Conservation (phyloP, 2,888 invertebrate species). For the Spicauda simplicius region DNA sequence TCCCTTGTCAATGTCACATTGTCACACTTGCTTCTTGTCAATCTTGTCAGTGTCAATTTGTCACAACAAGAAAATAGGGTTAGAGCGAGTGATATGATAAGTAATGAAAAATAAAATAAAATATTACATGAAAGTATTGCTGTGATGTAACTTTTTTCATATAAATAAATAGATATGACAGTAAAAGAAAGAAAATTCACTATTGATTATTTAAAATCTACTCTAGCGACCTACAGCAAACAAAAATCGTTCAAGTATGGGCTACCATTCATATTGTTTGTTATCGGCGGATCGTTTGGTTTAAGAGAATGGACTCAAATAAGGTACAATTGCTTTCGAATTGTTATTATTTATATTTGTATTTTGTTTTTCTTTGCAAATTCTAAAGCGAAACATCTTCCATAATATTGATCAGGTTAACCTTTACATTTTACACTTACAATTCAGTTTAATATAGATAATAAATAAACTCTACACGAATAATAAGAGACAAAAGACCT, state of each 20-base stretch:
- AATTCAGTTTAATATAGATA: too few relatives aligned
- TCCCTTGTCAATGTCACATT: too few relatives aligned
- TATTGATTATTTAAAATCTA: slow-evolving; percentile 35
- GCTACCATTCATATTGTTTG: slow-evolving; percentile 89
- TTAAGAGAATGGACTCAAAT: slow-evolving; percentile 90
- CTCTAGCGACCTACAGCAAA: slow-evolving; percentile 38
- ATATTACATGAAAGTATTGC: neutral
- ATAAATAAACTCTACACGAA: too few relatives aligned
- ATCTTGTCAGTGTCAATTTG: too few relatives aligned
- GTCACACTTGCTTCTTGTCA: too few relatives aligned
- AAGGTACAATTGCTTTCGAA: slow-evolving; percentile 72
- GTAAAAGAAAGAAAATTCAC: slow-evolving; percentile 30
- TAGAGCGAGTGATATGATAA: too few relatives aligned
- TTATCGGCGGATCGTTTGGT: slow-evolving; percentile 92
- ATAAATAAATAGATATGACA: slow-evolving; percentile 24
- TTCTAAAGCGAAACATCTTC: too few relatives aligned
- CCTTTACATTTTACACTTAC: too few relatives aligned
- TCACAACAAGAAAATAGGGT: too few relatives aligned
- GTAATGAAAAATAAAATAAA: neutral
- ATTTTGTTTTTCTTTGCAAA: neutral
- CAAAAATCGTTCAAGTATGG: slow-evolving; percentile 89
- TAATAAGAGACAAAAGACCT: too few relatives aligned
- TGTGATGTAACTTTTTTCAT: neutral
- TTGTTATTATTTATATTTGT: neutral
- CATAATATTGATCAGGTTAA: too few relatives aligned